Evolutionary conservation across 2,888 invertebrate species (phyloP), one percentile per base, ranked within the genome.

Genomic region (Xylophagus ater): DNA sequence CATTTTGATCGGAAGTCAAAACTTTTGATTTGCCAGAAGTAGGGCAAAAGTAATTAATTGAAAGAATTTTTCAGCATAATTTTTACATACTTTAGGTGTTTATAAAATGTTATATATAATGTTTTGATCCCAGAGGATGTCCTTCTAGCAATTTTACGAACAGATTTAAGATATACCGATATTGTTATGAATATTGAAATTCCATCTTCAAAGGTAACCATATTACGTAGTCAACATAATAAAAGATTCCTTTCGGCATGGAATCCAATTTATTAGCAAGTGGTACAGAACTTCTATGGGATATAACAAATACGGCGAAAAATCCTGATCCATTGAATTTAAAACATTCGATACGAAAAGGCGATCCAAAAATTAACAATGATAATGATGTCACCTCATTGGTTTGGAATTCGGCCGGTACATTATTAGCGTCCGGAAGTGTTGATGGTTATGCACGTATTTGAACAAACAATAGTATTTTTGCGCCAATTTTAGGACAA

Each of bases 191-290:
- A 81, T 38, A 86, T 93, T 51, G 94, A 96, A 70, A 96, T 97
- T 52, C 94, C 94, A 21, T 81, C 88, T 9, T 90, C 81, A 47
- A 92, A 93, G 66, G 93, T 96, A 0, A 94, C 92, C 2, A 89
- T 93, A 20, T 69, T 98, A 31, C 74, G 90, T 46, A 96, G 96
- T 0, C 97, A 98, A 61, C 94, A 96, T 62, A 94, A 93, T 14
- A 97, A 98, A 70, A 97, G 97, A 8, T 98, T 98, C 59, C 97
- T 98, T 53, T 98, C 97, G 70, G 96, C 97, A 4, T 98, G 98
- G 98, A 98, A 97, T 68, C 97, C 98, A 0, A 98, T 68, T 70
- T 97, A n/a, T 66, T 98, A 48, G 97, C 97, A 9, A 96, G 96
- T 60, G 98, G 96, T 52, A 98, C 97, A 24, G 97, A 97, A 3